Evolutionary conservation across 2,113 vertebrate species (phyloP).

Genomic region (Calyptomena viridis): DNA sequence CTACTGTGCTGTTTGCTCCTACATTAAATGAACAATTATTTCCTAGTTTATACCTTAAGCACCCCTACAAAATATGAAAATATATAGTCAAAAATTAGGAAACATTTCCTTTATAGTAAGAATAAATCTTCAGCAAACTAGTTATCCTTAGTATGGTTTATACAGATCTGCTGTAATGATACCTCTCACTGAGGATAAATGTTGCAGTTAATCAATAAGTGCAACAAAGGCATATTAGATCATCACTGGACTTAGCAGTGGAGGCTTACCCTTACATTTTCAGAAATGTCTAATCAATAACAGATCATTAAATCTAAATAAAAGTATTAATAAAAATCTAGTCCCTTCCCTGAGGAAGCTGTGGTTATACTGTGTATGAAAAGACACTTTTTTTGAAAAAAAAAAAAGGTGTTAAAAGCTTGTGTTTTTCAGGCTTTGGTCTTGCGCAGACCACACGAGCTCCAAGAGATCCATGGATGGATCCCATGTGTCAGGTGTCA

Average conservation of each 20-base stretch:
- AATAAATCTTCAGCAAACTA: neutral
- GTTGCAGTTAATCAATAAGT: neutral
- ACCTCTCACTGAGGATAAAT: neutral
- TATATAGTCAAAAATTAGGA: neutral
- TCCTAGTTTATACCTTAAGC: neutral
- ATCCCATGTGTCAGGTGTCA: neutral
- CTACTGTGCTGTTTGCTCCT: neutral
- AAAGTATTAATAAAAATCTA: neutral
- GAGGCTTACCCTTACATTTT: neutral
- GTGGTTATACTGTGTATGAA: neutral
- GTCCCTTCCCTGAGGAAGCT: neutral
- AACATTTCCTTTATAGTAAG: neutral
- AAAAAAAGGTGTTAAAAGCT: neutral
- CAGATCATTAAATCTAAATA: neutral
- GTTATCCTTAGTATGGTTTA: neutral
- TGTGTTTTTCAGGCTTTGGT: neutral
- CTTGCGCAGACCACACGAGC: neutral
- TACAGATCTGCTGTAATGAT: neutral
- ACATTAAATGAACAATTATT: neutral
- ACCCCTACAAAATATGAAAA: neutral
- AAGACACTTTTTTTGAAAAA: neutral
- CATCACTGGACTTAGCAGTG: neutral
- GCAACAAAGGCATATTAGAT: neutral
- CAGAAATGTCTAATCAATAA: neutral
- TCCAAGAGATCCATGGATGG: neutral